These are phyloP conservation scores for Tretioscincus oriximinensis DNA, from an alignment of 2,113 vertebrate species.

Conservation along the genomic window DNA sequence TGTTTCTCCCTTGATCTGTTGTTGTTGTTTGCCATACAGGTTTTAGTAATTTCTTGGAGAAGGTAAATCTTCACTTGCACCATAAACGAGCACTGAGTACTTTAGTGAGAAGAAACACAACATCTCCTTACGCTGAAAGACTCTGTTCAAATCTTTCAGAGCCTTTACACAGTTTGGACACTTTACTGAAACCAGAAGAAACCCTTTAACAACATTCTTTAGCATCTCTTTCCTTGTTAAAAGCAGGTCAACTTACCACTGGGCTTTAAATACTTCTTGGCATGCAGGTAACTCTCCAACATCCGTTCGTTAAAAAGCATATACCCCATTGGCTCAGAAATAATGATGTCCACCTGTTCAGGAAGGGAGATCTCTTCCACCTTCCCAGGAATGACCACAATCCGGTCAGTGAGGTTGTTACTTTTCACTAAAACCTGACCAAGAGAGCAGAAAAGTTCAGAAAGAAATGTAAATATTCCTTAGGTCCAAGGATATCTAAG, in stretches of 20 bases:
- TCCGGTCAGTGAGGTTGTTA: constrained; percentile 88
- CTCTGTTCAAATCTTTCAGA: background rate
- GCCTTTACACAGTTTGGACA: background rate
- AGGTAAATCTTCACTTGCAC: background rate
- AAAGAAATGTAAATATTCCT: background rate
- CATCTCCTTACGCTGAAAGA: background rate
- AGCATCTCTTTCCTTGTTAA: background rate
- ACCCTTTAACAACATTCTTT: background rate
- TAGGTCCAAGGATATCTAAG: background rate
- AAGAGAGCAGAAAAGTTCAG: background rate
- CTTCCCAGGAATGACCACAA: constrained; percentile 92
- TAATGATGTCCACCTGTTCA: constrained; percentile 95
- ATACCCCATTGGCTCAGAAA: constrained; percentile 97
- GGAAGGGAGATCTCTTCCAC: constrained; percentile 92
- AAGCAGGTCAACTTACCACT: constrained; percentile 73
- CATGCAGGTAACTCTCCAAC: constrained; percentile 95
- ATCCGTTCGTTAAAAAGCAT: constrained; percentile 98
- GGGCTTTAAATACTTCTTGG: constrained; percentile 95
- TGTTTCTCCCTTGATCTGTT: background rate
- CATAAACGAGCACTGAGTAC: background rate
- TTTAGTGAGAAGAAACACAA: background rate
- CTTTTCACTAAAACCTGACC: constrained; percentile 90
- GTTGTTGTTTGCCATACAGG: too few species aligned
- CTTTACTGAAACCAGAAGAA: background rate
- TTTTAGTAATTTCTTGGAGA: too few species aligned